Evolutionary conservation across 2,113 vertebrate species (phyloP).

Genomic region (Caretta caretta): DNA sequence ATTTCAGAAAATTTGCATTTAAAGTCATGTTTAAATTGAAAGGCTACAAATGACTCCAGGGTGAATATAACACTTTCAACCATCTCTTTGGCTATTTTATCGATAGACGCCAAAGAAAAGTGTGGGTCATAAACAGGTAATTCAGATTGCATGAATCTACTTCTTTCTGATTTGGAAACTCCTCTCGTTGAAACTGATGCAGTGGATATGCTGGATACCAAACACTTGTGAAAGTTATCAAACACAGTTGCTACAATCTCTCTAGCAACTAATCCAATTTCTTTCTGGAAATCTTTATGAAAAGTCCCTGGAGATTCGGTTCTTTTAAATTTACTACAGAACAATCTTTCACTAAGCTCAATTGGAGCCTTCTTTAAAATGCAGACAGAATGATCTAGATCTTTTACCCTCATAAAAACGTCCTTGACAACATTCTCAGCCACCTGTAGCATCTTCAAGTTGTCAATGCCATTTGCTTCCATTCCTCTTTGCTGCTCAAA

Average conservation of each 20-base stretch:
- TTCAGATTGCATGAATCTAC: neutral
- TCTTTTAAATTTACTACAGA: neutral
- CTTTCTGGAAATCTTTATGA: neutral
- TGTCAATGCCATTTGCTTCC: neutral
- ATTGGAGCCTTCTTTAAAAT: neutral
- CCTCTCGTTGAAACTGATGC: neutral
- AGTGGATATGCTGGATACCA: neutral
- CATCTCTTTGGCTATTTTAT: neutral
- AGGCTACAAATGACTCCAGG: neutral
- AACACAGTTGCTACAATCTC: constrained; percentile 12
- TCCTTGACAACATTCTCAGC: neutral
- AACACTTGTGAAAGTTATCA: constrained; percentile 18
- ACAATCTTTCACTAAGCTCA: neutral
- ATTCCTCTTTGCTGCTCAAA: constrained; percentile 28
- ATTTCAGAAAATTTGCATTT: neutral
- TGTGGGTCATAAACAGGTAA: neutral
- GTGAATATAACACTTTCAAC: neutral
- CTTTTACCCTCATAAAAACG: neutral
- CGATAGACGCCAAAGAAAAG: neutral
- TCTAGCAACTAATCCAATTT: neutral
- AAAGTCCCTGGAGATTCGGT: neutral
- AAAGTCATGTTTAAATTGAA: neutral
- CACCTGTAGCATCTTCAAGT: neutral
- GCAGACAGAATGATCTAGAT: neutral
- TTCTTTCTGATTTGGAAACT: too few species aligned